Evolutionary conservation across 2,888 invertebrate genomes (phyloP).

Genomic region (Noctua comes): DNA sequence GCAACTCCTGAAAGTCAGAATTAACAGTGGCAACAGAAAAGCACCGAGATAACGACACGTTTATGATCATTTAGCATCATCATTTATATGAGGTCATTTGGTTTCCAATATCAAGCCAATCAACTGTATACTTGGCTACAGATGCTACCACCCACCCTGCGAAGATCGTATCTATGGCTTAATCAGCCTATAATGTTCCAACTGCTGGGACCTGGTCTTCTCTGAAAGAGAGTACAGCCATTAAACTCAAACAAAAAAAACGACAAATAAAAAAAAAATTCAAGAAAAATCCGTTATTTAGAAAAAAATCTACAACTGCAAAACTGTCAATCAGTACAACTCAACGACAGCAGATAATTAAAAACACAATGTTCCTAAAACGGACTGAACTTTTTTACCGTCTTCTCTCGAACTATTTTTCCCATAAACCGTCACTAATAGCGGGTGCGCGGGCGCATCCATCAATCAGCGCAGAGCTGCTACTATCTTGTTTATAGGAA

Average conservation of each 20-base stretch:
- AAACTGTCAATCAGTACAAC: slow-evolving; percentile 36
- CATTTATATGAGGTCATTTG: background rate
- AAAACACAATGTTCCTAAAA: slow-evolving; percentile 74
- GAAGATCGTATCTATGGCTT: background rate
- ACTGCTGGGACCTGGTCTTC: background rate
- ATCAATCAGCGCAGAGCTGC: slow-evolving; percentile 82
- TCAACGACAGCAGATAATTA: slow-evolving; percentile 65
- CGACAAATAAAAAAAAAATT: background rate
- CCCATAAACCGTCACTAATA: slow-evolving; percentile 86
- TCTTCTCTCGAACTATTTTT: slow-evolving; percentile 72
- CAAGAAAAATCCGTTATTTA: background rate
- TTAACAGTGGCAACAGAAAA: background rate
- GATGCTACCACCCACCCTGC: no score
- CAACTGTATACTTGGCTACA: background rate
- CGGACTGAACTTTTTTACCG: slow-evolving; percentile 65
- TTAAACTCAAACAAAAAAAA: background rate
- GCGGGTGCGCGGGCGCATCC: slow-evolving; percentile 78
- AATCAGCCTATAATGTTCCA: background rate
- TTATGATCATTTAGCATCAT: background rate
- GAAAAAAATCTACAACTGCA: background rate
- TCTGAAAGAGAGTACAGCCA: background rate
- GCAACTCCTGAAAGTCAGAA: background rate
- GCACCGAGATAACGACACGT: background rate
- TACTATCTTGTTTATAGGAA: slow-evolving; percentile 89
- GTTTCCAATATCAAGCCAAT: background rate